Base-by-base conservation (phyloP, 2,888 invertebrate genomes). In the Adelphocoris suturalis region DNA sequence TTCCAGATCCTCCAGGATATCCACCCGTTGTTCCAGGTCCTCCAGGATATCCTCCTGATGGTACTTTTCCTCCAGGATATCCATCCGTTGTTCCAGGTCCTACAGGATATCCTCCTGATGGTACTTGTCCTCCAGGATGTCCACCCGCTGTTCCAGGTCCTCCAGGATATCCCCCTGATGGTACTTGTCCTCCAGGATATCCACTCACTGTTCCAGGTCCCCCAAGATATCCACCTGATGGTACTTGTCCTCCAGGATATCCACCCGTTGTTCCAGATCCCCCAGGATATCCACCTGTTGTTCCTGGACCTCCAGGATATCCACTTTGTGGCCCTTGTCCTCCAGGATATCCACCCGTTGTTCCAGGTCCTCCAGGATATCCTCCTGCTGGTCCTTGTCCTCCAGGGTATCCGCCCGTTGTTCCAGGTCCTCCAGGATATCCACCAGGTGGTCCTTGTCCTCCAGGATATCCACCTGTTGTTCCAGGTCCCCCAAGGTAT, bases 391-490 rank as follows among this genome's bases (percentile, higher is more conserved):
- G 11, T 81, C 28, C 90, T 80, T 76, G 76, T 28, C 28, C 37
- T 16, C 13, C 47, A 89, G 89, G 55, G 84, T 82, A 57, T 76
- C 90, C 47, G 46, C 90, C 82, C n/a, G 90, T 85, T 16, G 89
- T 76, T 23, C 48, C 55, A 47, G 27, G 88, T 12, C 88, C 88
- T 19, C 89, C 82, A 13, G 90, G 90, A n/a, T 84, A 86, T 55
- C 87, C 86, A 75, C 91, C 92, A 27, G 91, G 0, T 37, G 52
- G 46, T 13, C 76, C 37, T 19, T 27, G 16, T 9, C 55, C 91
- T 47, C 82, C 90, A 57, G 90, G 89, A 52, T 91, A 90, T 86
- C 90, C 86, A n/a, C 91, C 90, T 47, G 88, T 84, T 37, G 84
- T 57, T 61, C 78, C 84, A 52, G 28, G 2, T 68, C 80, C 87